phyloP scores from a whole-genome alignment of 2,797 vertebrate genomes.

The Smutsia gigantea region DNA sequence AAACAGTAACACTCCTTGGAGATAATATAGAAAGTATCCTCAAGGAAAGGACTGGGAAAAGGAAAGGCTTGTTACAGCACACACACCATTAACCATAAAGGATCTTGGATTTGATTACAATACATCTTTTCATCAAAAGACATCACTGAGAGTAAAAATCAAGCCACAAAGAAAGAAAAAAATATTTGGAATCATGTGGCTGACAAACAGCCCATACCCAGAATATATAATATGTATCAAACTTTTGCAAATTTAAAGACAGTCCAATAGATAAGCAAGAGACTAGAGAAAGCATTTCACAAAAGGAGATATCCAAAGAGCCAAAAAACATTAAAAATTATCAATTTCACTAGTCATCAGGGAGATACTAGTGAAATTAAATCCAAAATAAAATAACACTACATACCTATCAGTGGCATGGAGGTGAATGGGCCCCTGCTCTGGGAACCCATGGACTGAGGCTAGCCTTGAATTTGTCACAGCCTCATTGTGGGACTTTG shows the following conservation, averaged over 20 bases:
- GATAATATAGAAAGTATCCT: neutral
- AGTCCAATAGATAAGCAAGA: neutral
- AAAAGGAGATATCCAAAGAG: neutral
- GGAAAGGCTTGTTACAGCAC: neutral
- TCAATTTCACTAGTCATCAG: neutral
- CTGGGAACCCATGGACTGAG: neutral
- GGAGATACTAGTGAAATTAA: neutral
- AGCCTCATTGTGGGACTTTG: neutral
- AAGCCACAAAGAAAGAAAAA: neutral
- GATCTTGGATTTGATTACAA: neutral
- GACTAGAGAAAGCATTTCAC: neutral
- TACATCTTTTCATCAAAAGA: neutral
- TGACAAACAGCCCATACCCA: neutral
- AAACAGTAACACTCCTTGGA: neutral
- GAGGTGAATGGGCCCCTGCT: too few species aligned
- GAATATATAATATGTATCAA: neutral
- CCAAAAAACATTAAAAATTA: neutral
- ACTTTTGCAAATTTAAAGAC: neutral
- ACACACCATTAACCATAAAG: neutral
- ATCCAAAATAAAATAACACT: neutral
- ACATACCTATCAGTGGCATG: neutral
- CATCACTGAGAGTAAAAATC: neutral
- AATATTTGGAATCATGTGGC: neutral
- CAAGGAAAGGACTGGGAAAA: neutral
- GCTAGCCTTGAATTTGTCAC: neutral